phyloP scores from a whole-genome alignment of 2,113 vertebrate species.

The Ammodytes marinus region DNA sequence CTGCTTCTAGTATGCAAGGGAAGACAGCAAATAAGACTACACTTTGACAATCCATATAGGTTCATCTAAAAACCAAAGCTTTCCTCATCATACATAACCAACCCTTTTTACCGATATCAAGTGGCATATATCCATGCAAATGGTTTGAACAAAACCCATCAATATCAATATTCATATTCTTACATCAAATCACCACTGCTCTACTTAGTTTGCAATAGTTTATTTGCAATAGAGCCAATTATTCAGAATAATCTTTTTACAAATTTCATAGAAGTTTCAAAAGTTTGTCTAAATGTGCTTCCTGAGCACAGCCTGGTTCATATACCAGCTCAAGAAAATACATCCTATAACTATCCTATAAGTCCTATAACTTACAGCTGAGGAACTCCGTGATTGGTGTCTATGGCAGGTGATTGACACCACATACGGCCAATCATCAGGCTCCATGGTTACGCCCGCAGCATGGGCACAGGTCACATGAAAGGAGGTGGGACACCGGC shows the following conservation, averaged over 20 bases:
- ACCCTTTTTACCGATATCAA: background rate
- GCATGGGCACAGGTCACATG: slow-evolving; percentile 98
- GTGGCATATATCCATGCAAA: background rate
- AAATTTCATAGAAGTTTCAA: background rate
- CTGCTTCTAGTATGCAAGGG: slow-evolving; percentile 82
- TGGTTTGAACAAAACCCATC: background rate
- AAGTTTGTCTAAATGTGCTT: background rate
- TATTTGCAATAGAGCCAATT: background rate
- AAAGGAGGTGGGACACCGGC: slow-evolving; percentile 93
- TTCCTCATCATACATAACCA: no score
- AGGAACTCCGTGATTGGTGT: slow-evolving; percentile 88
- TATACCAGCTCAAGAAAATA: slow-evolving; percentile 12
- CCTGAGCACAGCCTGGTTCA: slow-evolving; percentile 4
- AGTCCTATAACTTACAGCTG: slow-evolving; percentile 85
- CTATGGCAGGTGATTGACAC: slow-evolving; percentile 95
- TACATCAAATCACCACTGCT: background rate
- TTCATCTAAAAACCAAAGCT: background rate
- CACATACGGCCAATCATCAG: slow-evolving; percentile 95
- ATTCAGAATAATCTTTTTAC: background rate
- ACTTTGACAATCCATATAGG: background rate
- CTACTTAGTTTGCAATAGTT: background rate
- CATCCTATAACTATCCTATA: background rate
- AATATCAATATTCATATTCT: background rate
- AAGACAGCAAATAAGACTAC: slow-evolving; percentile 36
- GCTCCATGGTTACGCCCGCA: slow-evolving; percentile 93